Base-by-base conservation (phyloP, 2,113 vertebrate species). In the Malurus alboscapulatus region DNA sequence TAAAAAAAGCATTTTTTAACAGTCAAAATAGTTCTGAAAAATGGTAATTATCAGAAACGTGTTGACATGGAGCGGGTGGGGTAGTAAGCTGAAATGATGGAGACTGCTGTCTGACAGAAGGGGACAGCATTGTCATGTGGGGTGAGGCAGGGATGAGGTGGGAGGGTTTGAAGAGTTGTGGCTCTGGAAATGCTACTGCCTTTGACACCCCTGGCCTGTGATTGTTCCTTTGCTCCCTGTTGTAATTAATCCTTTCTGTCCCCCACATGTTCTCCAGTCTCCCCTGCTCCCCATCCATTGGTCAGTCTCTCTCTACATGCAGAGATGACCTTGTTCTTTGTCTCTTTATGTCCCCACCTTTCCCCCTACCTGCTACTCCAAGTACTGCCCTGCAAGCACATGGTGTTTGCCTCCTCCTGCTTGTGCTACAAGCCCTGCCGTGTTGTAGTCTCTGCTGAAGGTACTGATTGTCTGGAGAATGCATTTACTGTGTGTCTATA, bases 11-110 rank as follows among this genome's bases (percentile, higher is more conserved):
- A 94, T 97, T 98, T 97, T 98, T 97, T 97, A 98, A 97, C 97
- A 97, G 97, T 97, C 97, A 98, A 97, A 98, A 98, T 94, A 97
- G 95, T 97, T 97, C 93, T 97, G 95, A 94, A 97, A 98, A 98
- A 98, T 95, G 94, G 97, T 97, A 98, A 98, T 98, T 97, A 97
- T 97, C 97, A 97, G 95, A 95, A 97, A 97, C 2, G 14, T 14
- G 50, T 97, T 97, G 97, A 92, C 81, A 91, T 88, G 87, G 94
- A 95, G 96, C 6, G 17, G 74, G 44, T 67, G 77, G 96, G 90
- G 83, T 90, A 93, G 90, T 58, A 87, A 92, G 91, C 80, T 6
- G 15, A 94, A 95, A 96, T 79, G 65, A 84, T 84, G 88, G 75
- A 95, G 95, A 61, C 81, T 95, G 65, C 87, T 65, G 50, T 57